These are phyloP conservation scores for Periophthalmus modestus DNA, from an alignment of 2,113 vertebrate genomes.

Conservation along the genomic window DNA sequence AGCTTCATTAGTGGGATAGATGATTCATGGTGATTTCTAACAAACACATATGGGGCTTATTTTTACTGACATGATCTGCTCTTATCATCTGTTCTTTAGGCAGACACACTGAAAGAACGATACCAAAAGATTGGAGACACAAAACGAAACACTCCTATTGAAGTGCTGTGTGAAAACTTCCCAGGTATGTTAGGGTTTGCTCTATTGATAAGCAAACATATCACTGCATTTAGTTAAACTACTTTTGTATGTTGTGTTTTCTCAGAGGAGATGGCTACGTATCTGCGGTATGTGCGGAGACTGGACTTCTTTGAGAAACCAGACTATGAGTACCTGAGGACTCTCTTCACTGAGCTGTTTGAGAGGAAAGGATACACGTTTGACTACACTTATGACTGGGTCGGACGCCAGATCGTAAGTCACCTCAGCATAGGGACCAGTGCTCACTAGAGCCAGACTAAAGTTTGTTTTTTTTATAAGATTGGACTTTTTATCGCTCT, in stretches of 20 bases:
- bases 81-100: conserved; percentile 74
- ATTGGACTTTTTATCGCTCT: too few relatives aligned
- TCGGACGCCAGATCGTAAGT: conserved; percentile 97
- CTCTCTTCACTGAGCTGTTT: conserved; percentile 95
- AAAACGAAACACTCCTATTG: conserved; percentile 97
- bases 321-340: conserved; percentile 95
- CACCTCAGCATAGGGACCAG: not conserved
- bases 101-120: conserved; percentile 97
- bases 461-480: too few relatives aligned
- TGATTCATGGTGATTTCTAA: not conserved
- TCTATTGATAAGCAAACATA: not conserved
- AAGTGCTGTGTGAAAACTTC: conserved; percentile 99
- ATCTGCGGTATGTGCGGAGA: conserved; percentile 93
- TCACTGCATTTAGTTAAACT: not conserved
- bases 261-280: conserved; percentile 98
- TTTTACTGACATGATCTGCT: not conserved
- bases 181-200: conserved; percentile 80
- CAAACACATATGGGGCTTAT: not conserved
- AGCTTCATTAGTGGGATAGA: not conserved
- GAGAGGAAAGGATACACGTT: conserved; percentile 97
- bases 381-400: conserved; percentile 98
- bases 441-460: too few relatives aligned
- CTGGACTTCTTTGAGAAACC: conserved; percentile 99
- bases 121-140: conserved; percentile 99
- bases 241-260: not conserved